These are phyloP conservation scores for Forbesichthys papilliferus DNA, from an alignment of 2,113 vertebrate genomes.

Conservation along the genomic window DNA sequence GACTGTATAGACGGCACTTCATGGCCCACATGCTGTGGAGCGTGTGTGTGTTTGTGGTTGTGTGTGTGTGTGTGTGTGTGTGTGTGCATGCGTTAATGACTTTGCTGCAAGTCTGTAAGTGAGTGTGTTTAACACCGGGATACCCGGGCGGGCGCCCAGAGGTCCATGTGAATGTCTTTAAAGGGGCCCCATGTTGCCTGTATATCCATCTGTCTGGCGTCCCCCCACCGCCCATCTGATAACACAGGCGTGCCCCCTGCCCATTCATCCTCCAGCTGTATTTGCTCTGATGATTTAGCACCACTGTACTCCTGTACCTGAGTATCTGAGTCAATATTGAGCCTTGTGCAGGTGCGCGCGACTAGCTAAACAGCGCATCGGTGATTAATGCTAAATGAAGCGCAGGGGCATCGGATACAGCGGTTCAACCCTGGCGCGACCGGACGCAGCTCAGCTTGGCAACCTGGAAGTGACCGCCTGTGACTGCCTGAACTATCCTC, in stretches of 20 bases:
- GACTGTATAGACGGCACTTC: constrained; percentile 46
- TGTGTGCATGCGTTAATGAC: neutral
- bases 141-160: constrained; percentile 46
- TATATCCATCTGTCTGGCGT: constrained; percentile 23
- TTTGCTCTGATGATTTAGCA: constrained; percentile 31
- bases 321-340: constrained; percentile 15
- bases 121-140: too few species aligned
- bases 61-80: constrained; percentile 17
- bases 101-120: neutral
- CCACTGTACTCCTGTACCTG: constrained; percentile 33
- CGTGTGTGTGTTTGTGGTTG: constrained; percentile 8
- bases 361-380: constrained; percentile 13
- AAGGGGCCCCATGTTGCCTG: constrained; percentile 32
- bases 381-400: constrained; percentile 22
- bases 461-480: constrained; percentile 13
- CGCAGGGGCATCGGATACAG: neutral
- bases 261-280: constrained; percentile 30
- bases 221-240: constrained; percentile 3
- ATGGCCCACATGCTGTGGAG: constrained; percentile 54
- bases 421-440: neutral
- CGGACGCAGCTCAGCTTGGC: constrained; percentile 9
- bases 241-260: neutral
- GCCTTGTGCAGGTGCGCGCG: constrained; percentile 7
- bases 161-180: constrained; percentile 56
- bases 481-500: constrained; percentile 34